A percentile compares a stretch with the other conserved stretches of the same genome.
These are phyloP conservation scores for Psophia crepitans DNA, from an alignment of 2,113 vertebrate species.

Conservation along the genomic window DNA sequence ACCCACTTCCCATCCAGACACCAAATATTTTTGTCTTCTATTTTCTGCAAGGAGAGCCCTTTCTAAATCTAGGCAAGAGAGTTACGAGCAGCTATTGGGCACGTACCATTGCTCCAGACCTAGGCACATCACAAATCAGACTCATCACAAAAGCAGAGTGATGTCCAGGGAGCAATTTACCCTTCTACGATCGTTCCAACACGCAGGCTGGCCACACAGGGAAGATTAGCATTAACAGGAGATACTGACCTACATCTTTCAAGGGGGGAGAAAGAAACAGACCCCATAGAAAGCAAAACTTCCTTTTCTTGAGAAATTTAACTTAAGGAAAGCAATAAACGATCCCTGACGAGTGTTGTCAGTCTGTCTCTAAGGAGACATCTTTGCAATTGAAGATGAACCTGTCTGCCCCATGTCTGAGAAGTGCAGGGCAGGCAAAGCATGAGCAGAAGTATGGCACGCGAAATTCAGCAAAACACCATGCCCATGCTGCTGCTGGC, in stretches of 20 bases:
- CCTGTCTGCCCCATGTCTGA: background rate
- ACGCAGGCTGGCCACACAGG: fast-evolving
- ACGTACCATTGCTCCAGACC: background rate
- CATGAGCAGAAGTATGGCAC: background rate
- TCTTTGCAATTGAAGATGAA: background rate
- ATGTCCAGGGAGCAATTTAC: background rate
- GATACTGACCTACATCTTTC: background rate
- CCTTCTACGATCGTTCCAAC: background rate
- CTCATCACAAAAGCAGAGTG: background rate
- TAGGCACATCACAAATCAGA: background rate
- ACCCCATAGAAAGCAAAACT: background rate
- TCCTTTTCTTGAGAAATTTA: background rate
- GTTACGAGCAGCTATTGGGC: background rate
- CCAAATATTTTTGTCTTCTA: slow-evolving; percentile 34
- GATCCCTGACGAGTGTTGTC: background rate
- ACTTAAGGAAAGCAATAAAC: background rate
- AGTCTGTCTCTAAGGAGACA: background rate
- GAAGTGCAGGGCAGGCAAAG: background rate
- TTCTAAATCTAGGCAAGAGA: slow-evolving; percentile 30
- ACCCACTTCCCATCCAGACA: slow-evolving; percentile 34
- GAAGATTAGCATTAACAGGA: background rate
- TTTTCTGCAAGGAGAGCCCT: slow-evolving; percentile 2
- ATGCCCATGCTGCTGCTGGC: background rate
- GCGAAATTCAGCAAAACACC: background rate
- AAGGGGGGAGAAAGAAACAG: background rate